Conservation (phyloP, 2,888 invertebrate species). For the Sphinx pinastri region DNA sequence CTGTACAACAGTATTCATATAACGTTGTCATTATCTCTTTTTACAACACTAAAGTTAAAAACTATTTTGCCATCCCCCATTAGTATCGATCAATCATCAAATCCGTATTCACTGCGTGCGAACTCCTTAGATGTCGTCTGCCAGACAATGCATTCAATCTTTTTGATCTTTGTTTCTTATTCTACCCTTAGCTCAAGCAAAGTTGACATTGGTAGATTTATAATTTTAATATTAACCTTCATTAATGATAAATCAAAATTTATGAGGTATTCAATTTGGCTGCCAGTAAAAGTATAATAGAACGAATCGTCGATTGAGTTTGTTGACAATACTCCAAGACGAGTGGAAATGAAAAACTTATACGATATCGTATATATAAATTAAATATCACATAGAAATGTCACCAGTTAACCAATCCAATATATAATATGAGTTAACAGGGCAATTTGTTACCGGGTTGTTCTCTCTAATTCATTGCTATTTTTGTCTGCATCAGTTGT, state of each 20-base stretch:
- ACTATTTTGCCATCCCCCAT: too few relatives aligned
- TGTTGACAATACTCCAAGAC: too few relatives aligned
- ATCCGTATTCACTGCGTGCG: neutral
- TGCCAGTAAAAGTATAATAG: neutral
- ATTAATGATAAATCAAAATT: neutral
- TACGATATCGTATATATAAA: neutral
- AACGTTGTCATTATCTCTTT: neutral
- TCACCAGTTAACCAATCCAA: neutral
- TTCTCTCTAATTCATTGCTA: conserved; percentile 8
- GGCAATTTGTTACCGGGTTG: neutral
- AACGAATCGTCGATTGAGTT: too few relatives aligned
- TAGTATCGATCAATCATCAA: neutral
- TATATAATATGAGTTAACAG: neutral
- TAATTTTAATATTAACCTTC: neutral
- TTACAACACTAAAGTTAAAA: neutral
- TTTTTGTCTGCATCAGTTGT: conserved; percentile 6
- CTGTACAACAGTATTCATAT: neutral
- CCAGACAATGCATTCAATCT: neutral
- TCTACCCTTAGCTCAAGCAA: neutral
- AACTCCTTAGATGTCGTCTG: neutral
- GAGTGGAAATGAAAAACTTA: too few relatives aligned
- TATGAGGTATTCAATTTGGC: neutral
- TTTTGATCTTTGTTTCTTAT: neutral
- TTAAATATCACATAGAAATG: neutral
- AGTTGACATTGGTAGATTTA: neutral